A percentile compares a stretch with the other conserved stretches of the same genome.
phyloP scores from a whole-genome alignment of 2,113 vertebrate genomes.

The Morphnarchus princeps region DNA sequence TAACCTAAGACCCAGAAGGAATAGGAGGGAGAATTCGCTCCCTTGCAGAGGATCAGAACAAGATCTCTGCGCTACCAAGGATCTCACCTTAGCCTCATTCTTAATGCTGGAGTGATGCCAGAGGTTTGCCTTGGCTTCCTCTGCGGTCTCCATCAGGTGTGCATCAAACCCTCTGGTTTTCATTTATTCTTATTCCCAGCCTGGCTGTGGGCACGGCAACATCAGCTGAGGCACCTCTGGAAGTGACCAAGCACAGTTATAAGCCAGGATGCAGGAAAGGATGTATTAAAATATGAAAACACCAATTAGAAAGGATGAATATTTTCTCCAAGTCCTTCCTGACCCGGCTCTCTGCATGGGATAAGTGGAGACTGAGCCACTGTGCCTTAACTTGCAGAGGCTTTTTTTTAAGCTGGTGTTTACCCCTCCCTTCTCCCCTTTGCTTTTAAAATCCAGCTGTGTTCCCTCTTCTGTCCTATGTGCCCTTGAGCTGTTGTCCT shows the following conservation, averaged over 20 bases:
- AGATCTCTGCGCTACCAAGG: background rate
- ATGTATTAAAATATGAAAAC: background rate
- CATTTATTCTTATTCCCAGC: background rate
- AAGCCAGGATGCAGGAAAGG: too few relatives aligned
- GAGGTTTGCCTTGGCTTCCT: background rate
- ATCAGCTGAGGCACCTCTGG: background rate
- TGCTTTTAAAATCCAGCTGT: background rate
- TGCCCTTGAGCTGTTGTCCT: background rate
- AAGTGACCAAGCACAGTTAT: background rate
- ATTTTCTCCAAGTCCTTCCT: background rate
- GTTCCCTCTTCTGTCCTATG: background rate
- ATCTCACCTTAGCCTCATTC: background rate
- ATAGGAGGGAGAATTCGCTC: background rate
- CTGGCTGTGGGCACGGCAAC: background rate
- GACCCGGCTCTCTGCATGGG: fast-evolving
- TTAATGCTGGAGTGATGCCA: background rate
- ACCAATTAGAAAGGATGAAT: background rate
- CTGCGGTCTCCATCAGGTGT: background rate
- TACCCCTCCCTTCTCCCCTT: background rate
- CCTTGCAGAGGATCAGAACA: background rate
- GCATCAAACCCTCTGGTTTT: background rate
- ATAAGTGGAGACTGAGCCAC: background rate
- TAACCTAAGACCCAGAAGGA: background rate
- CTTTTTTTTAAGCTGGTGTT: background rate
- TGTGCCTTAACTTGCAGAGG: background rate